Conservation (phyloP, 2,113 vertebrate genomes). For the Anoplopoma fimbria region DNA sequence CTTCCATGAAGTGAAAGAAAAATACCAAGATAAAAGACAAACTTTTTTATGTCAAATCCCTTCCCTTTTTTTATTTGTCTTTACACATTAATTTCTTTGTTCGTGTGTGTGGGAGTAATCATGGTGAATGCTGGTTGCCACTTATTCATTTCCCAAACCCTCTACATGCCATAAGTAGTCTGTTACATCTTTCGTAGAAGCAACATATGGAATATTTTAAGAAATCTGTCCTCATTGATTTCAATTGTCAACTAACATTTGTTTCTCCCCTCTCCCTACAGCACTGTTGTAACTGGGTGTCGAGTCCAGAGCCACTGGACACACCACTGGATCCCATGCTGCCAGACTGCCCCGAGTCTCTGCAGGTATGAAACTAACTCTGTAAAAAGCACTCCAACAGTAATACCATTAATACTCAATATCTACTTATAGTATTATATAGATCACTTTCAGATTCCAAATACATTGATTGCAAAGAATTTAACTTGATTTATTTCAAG, state of each 20-base stretch:
- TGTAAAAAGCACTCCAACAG: neutral
- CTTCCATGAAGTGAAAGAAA: neutral
- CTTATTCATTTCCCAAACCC: neutral
- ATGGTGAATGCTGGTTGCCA: neutral
- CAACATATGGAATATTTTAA: neutral
- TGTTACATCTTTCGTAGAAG: neutral
- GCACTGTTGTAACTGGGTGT: constrained; percentile 98
- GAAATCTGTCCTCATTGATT: neutral
- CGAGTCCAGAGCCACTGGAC: constrained; percentile 94
- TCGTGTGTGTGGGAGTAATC: constrained; percentile 9
- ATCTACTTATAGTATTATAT: neutral
- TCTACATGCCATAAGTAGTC: neutral
- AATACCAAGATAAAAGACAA: neutral
- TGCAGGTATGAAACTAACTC: constrained; percentile 88
- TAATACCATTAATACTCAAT: neutral
- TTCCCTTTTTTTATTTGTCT: neutral
- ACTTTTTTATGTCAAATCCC: neutral
- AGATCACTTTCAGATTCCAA: neutral
- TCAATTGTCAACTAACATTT: neutral
- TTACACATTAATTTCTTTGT: neutral
- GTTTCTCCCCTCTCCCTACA: constrained; percentile 69
- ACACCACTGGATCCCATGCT: constrained; percentile 94
- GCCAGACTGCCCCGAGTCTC: constrained; percentile 94
- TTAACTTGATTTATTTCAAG: neutral
- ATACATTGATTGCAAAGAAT: neutral